A percentile compares a stretch with the other conserved stretches of the same genome.
Evolutionary conservation across 2,888 invertebrate genomes (phyloP).

Genomic region (Andrena chrysosceles): DNA sequence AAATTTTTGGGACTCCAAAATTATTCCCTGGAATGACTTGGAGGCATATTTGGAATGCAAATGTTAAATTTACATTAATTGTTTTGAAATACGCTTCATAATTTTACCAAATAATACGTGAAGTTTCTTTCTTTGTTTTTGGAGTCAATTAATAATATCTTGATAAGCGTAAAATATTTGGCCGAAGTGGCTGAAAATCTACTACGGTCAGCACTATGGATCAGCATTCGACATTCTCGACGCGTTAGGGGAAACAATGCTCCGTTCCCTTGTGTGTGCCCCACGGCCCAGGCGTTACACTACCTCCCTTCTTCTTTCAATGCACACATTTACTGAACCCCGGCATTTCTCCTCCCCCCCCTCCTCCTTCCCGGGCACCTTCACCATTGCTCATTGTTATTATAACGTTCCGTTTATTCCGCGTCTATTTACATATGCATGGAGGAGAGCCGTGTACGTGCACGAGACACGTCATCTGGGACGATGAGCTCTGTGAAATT

Average conservation of each 20-base stretch:
- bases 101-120: too few species aligned
- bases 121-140: too few species aligned
- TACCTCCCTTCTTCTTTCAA: constrained; percentile 45
- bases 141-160: too few species aligned
- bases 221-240: constrained; percentile 51
- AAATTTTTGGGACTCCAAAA: too few species aligned
- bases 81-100: too few species aligned
- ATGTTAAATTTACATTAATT: too few species aligned
- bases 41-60: too few species aligned
- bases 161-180: too few species aligned
- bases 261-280: constrained; percentile 43
- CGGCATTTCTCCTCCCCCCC: constrained; percentile 24
- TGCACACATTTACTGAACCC: constrained; percentile 42
- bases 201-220: constrained; percentile 2
- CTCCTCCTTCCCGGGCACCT: not conserved
- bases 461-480: constrained; percentile 56
- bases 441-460: constrained; percentile 18
- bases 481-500: constrained; percentile 55
- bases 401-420: constrained; percentile 59
- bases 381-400: constrained; percentile 54
- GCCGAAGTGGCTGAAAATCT: too few species aligned
- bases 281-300: constrained; percentile 53
- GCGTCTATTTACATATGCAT: constrained; percentile 58
- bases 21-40: too few species aligned
- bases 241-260: constrained; percentile 54